These are phyloP conservation scores for Scrobipalpa costella DNA, from an alignment of 2,888 invertebrate species.

Conservation along the genomic window DNA sequence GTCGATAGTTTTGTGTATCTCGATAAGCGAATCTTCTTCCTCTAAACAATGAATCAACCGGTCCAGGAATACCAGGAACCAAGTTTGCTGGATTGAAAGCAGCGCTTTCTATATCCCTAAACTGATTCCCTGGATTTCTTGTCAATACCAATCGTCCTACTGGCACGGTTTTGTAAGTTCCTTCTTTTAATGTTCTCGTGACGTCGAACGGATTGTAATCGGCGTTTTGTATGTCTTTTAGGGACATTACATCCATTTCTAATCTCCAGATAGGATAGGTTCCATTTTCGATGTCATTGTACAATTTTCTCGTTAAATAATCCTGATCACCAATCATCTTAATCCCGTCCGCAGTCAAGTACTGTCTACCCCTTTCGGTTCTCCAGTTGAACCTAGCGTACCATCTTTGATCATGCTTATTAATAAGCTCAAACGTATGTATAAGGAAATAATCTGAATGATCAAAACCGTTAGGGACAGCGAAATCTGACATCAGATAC, in stretches of 20 bases:
- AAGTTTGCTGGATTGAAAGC: conserved; percentile 60
- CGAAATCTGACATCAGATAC: conserved; percentile 91
- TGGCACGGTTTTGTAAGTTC: conserved; percentile 53
- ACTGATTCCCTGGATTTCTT: conserved; percentile 54
- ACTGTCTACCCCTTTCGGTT: conserved; percentile 92
- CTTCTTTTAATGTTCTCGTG: conserved; percentile 59
- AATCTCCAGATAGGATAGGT: conserved; percentile 65
- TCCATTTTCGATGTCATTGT: conserved; percentile 90
- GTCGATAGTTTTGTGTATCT: conserved; percentile 58
- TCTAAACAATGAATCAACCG: conserved; percentile 55
- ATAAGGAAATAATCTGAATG: conserved; percentile 95
- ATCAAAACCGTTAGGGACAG: conserved; percentile 93
- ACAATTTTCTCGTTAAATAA: conserved; percentile 89
- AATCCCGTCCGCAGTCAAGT: conserved; percentile 84
- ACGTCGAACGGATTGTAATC: conserved; percentile 65
- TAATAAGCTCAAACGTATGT: conserved; percentile 94
- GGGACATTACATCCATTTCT: conserved; percentile 58
- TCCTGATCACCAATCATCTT: conserved; percentile 87
- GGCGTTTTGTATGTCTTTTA: conserved; percentile 45
- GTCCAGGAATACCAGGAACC: conserved; percentile 66
- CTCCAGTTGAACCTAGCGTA: conserved; percentile 95
- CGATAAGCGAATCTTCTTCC: conserved; percentile 52
- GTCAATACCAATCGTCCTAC: conserved; percentile 57
- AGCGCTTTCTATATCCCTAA: conserved; percentile 50
- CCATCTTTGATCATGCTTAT: conserved; percentile 83